phyloP scores from a whole-genome alignment of 37 sponge, comb jelly and placozoan species.

The Mnemiopsis leidyi region DNA sequence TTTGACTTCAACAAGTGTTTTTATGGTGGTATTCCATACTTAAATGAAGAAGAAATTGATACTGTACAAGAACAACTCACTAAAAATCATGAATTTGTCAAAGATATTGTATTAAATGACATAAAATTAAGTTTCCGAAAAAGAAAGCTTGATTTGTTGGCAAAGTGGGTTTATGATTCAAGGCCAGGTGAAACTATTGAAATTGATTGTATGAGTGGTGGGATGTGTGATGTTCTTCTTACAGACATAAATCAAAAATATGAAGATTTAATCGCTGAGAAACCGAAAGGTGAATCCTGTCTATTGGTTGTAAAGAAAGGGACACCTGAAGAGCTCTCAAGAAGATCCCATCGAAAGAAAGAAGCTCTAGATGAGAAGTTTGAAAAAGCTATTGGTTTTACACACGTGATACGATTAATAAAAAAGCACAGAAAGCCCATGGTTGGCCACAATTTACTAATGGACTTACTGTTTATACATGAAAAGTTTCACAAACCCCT shows the following conservation, averaged over 20 bases:
- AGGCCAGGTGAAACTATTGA: not conserved
- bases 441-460: conserved; percentile 84
- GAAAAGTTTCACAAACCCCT: conserved; percentile 76
- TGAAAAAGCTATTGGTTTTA: conserved; percentile 23
- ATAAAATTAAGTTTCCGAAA: not conserved
- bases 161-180: not conserved
- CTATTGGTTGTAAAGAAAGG: not conserved
- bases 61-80: not conserved
- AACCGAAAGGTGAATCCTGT: not conserved
- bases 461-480: conserved; percentile 77
- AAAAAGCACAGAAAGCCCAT: conserved; percentile 70
- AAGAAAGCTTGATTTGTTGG: not conserved
- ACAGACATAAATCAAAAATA: not conserved
- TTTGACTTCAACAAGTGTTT: conserved; percentile 59
- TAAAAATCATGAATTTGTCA: not conserved
- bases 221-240: not conserved
- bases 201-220: conserved; percentile 45
- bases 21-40: conserved; percentile 36
- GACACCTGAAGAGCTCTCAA: not conserved
- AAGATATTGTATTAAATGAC: conserved; percentile 40
- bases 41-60: conserved; percentile 40
- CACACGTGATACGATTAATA: not conserved
- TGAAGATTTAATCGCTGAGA: not conserved
- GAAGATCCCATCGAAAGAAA: not conserved
- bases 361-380: not conserved